Evolutionary conservation across 2,797 vertebrate genomes (phyloP).

Genomic region (Pseudomugil tenellus): DNA sequence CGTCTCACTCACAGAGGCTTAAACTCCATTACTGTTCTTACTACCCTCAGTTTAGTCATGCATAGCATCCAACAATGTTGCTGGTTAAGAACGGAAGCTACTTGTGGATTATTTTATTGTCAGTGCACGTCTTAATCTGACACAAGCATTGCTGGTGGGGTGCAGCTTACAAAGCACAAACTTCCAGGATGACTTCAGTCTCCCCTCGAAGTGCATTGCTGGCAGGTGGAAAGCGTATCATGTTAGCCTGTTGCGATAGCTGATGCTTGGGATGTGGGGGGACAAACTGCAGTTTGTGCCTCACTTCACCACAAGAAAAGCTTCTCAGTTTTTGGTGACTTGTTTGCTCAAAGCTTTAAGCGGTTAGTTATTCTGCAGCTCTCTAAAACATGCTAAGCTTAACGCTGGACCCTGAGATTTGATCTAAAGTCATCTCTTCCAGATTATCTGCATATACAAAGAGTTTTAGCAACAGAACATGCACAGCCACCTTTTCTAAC

Average conservation of each 20-base stretch:
- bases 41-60: constrained; percentile 30
- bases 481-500: constrained; percentile 2
- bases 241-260: background rate
- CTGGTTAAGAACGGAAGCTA: constrained; percentile 8
- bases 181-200: constrained; percentile 2
- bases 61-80: constrained; percentile 17
- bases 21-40: constrained; percentile 11
- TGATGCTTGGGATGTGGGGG: no score
- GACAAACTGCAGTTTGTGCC: no score
- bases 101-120: constrained; percentile 22
- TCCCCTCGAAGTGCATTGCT: constrained; percentile 1
- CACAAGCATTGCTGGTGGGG: background rate
- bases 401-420: constrained; percentile 28
- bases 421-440: no score
- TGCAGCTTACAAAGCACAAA: background rate
- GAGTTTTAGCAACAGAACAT: no score
- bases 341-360: constrained; percentile 9
- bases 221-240: background rate
- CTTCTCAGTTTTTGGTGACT: constrained; percentile 1
- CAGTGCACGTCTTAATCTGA: background rate
- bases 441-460: constrained; percentile 9
- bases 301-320: background rate
- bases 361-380: constrained; percentile 41
- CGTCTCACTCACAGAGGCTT: background rate
- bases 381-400: constrained; percentile 34